These are phyloP conservation scores for Todiramphus saurophagus DNA, from an alignment of 2,113 vertebrate species.

Conservation along the genomic window DNA sequence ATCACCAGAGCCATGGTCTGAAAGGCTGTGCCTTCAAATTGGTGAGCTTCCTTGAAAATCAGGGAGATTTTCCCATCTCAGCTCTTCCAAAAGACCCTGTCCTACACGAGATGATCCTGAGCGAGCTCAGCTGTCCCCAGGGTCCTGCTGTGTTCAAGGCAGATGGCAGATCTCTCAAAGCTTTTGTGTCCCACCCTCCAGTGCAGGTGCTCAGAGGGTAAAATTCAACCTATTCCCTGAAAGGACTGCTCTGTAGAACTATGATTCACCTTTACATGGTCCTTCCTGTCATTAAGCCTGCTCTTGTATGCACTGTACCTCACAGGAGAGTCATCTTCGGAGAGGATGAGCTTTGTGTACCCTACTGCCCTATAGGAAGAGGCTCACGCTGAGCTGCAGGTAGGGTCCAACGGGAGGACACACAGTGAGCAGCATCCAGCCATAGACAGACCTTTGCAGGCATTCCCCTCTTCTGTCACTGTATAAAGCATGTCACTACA, in stretches of 20 bases:
- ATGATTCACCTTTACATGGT: background rate
- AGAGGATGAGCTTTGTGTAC: accelerated
- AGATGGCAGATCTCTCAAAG: background rate
- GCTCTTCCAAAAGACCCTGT: background rate
- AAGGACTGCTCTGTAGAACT: background rate
- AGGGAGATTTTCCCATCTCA: background rate
- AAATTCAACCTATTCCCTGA: background rate
- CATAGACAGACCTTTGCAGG: background rate
- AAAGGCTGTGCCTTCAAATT: background rate
- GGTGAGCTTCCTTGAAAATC: background rate
- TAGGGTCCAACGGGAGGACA: accelerated
- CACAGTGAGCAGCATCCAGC: background rate
- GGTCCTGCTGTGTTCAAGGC: background rate
- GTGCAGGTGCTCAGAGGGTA: accelerated
- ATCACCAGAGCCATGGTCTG: background rate
- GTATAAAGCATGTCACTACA: background rate
- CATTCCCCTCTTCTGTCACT: background rate
- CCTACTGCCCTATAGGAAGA: background rate
- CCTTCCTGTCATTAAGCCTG: background rate
- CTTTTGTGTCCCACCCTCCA: background rate
- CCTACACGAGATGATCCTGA: background rate
- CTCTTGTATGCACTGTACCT: background rate
- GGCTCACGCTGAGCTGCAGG: background rate
- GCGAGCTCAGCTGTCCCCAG: background rate
- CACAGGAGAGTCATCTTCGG: background rate